Base-by-base conservation (phyloP, 2,888 invertebrate species). In the Melinopterus prodromus region DNA sequence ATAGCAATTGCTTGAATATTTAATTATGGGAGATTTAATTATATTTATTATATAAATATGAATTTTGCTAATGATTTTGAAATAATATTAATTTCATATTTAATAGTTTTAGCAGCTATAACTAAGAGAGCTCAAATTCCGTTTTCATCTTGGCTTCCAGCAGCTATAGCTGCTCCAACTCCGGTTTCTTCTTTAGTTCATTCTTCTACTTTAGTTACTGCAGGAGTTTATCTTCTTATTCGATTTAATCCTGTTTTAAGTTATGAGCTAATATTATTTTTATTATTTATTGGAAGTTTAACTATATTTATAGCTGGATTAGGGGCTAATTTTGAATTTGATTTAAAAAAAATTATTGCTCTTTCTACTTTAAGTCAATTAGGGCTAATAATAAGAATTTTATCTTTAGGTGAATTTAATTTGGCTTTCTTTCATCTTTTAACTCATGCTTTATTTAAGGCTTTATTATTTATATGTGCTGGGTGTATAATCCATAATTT, bases 91-190 rank as follows among this genome's bases (percentile, higher is more conserved):
- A 26, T 26, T 26, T 26, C 26, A 2, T 26, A 26, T 26, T 26
- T 26, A 26, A 86, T 91, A 82, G 89, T 90, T 86, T 88, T 91
- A 84, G 93, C 93, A 0, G 91, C 92, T 78, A 92, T 94, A 90
- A 95, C 95, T 81, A 95, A 95, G 89, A 95, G 95, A 84, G 95
- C 95, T 86, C 95, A 95, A 89, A 92, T 95, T 91, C 95, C 95
- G 75, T 96, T 95, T 93, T 94, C 94, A 82, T 92, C 94, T 74
- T 95, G 95, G 85, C 88, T 95, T 76, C 95, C 95, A 72, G 92
- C 93, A 90, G 88, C 90, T 85, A 92, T 91, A 87, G 91, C 94
- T n/a, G 92, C 94, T 81, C 95, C 95, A 69, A 95, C 95, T 0
- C 95, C 95, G 9, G 93, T 95, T 79, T 94, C 86, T 77, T 85